phyloP scores from a whole-genome alignment of 2,888 invertebrate species.

The Disparrhopalites patrizii region DNA sequence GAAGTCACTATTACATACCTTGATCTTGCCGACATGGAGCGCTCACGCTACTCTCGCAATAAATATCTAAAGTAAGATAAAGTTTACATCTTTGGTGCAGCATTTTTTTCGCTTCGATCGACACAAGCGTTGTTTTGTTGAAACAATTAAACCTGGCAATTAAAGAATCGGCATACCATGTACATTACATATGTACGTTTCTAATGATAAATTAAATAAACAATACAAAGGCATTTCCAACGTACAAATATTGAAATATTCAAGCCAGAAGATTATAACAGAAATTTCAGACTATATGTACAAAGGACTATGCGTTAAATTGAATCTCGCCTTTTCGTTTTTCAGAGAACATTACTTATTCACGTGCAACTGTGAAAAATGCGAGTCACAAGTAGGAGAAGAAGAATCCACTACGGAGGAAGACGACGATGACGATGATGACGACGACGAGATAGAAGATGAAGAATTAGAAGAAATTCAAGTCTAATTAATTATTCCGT shows the following conservation, averaged over 20 bases:
- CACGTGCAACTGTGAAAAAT: conserved; percentile 75
- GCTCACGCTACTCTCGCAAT: conserved; percentile 82
- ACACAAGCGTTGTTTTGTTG: too few relatives aligned
- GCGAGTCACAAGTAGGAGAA: conserved; percentile 66
- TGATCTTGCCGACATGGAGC: conserved; percentile 72
- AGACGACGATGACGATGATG: conserved; percentile 57
- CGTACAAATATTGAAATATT: neutral
- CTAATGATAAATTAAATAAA: neutral
- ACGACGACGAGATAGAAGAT: conserved; percentile 57
- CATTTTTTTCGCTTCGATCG: too few relatives aligned
- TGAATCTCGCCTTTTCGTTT: conserved; percentile 26
- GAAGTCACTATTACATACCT: conserved; percentile 89
- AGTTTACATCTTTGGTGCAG: too few relatives aligned
- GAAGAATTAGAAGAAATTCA: too few relatives aligned
- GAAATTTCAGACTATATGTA: too few relatives aligned
- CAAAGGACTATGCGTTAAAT: too few relatives aligned
- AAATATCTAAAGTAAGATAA: conserved; percentile 64
- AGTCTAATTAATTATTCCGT: too few relatives aligned
- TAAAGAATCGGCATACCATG: neutral
- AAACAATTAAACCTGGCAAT: neutral
- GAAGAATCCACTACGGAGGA: conserved; percentile 77
- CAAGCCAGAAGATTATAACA: too few relatives aligned
- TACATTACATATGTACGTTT: too few relatives aligned
- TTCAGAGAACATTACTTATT: conserved; percentile 77
- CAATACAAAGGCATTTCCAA: neutral